Percentiles rank a stretch among this genome's conserved stretches.
Evolutionary conservation across 2,888 invertebrate species (phyloP).

Genomic region (Cepaea hortensis): DNA sequence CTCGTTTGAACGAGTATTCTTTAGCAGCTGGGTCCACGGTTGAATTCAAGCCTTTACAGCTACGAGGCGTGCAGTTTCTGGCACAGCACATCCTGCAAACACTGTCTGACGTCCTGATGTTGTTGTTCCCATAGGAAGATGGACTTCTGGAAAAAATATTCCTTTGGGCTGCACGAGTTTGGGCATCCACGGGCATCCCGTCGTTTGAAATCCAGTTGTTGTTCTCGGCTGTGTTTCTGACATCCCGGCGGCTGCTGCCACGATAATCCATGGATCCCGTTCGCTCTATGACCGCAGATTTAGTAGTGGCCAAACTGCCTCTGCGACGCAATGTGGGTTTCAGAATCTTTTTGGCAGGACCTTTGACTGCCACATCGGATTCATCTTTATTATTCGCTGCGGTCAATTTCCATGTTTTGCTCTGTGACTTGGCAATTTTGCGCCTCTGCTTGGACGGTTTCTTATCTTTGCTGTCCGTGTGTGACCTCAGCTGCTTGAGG

Average conservation of each 20-base stretch:
- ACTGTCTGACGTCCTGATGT: neutral
- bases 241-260: no score
- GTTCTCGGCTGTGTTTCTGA: conserved; percentile 14
- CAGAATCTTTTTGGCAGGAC: neutral
- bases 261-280: neutral
- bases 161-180: neutral
- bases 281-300: neutral
- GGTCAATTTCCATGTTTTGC: neutral
- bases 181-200: neutral
- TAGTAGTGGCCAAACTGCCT: neutral
- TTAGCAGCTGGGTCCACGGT: neutral
- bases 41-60: neutral
- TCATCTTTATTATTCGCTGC: neutral
- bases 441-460: neutral
- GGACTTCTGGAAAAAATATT: neutral
- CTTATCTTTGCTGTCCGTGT: conserved; percentile 2
- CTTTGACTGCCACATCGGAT: neutral
- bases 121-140: neutral
- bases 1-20: conserved; percentile 9
- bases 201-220: conserved; percentile 5
- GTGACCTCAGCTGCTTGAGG: neutral
- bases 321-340: neutral
- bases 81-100: neutral
- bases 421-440: neutral
- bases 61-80: neutral